A percentile compares a stretch with the other conserved stretches of the same genome.
Evolutionary conservation across 2,113 vertebrate genomes (phyloP).

Genomic region (Hemichromis elongatus): DNA sequence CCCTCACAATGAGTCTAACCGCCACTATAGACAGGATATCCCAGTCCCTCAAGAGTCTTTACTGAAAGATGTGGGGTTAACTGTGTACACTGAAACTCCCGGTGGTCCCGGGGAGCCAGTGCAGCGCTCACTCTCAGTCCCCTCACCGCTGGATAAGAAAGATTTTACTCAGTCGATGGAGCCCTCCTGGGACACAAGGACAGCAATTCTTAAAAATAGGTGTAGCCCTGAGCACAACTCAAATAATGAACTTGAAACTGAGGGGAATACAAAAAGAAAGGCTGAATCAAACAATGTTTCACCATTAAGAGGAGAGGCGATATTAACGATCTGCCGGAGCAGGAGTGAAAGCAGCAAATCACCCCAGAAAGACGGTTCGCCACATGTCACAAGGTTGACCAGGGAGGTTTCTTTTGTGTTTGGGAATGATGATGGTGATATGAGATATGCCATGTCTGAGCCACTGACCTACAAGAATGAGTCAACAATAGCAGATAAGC

Average conservation of each 20-base stretch:
- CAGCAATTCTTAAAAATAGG: conserved; percentile 4
- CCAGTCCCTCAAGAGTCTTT: conserved; percentile 74
- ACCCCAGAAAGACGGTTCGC: conserved; percentile 20
- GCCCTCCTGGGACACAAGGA: conserved; percentile 18
- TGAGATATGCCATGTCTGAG: conserved; percentile 29
- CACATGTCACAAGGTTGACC: neutral
- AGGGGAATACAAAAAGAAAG: neutral
- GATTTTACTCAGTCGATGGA: conserved; percentile 48
- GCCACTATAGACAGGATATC: conserved; percentile 65
- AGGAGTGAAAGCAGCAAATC: conserved; percentile 46
- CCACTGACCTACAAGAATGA: conserved; percentile 59
- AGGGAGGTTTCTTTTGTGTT: conserved; percentile 20
- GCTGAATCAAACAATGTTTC: conserved; percentile 4
- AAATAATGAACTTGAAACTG: conserved; percentile 22
- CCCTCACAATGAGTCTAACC: conserved; percentile 18
- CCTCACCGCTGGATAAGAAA: conserved; percentile 53
- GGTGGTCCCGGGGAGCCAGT: conserved; percentile 49
- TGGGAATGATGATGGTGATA: conserved; percentile 5
- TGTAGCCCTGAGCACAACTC: conserved; percentile 43
- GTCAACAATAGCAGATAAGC: conserved; percentile 69
- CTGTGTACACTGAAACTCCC: conserved; percentile 71
- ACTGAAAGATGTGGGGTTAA: conserved; percentile 70
- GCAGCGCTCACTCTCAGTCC: conserved; percentile 58
- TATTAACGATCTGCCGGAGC: conserved; percentile 24
- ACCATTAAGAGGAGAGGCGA: conserved; percentile 13